Base-by-base conservation (phyloP, 2,797 vertebrate genomes). In the Aldrovandia affinis region DNA sequence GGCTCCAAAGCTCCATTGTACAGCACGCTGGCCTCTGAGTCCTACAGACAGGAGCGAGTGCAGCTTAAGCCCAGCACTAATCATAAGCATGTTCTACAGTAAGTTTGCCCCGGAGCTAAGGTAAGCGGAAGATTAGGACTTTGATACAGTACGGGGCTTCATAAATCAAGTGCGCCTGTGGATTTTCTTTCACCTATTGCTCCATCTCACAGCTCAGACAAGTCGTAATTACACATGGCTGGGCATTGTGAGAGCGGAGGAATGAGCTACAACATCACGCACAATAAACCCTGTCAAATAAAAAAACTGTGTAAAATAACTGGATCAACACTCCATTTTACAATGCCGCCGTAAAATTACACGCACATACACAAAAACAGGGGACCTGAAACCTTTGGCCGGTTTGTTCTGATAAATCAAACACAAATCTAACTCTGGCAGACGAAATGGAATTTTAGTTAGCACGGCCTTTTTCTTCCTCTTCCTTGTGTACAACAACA, bases 181-280 rank as follows among this genome's bases (percentile, higher is more conserved):
- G 96, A 96, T 96, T 96, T 95, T 93, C 94, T 95, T 96, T 97
- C 96, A 96, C 95, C 94, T 95, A 95, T 94, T 91, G 95, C 95
- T 96, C 94, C 94, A 94, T 97, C 96, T 95, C 94, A 94, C 90
- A 93, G 92, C 95, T 96, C 92, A 95, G 96, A 95, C 97, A 95
- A 96, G 96, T 97, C 96, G 96, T 97, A 98, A 98, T 98, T 98
- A 97, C 96, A 97, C 95, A 96, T 96, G 93, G 95, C 96, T 95
- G 96, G 95, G 95, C 94, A 96, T 92, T 93, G 92, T 94, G 94
- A n/a, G 95, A 89, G 89, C 94, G 94, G 95, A 96, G 95, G 95
- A 96, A 96, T 96, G 96, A 96, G 96, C 95, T 96, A 96, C 96
- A 96, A 96, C 95, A 95, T 95, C 96, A 97, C 90, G 96, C 96